A percentile compares a stretch with the other conserved stretches of the same genome.
Conservation (phyloP, 1,140 invertebrate species). For the Choristoneura fumiferana region DNA sequence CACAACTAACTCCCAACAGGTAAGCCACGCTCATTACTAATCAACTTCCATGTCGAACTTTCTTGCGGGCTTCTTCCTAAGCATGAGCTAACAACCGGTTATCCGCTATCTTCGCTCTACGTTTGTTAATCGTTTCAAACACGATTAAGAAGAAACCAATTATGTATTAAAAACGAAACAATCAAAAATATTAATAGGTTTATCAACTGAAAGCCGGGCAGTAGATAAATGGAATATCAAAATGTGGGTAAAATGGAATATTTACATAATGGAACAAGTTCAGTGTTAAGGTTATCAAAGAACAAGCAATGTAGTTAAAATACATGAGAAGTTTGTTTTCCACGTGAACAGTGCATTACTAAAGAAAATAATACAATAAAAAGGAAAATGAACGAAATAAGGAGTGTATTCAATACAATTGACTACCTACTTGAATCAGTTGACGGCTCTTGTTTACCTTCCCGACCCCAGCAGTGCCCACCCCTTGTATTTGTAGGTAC, state of each 20-base stretch:
- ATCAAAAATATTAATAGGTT: too few relatives aligned
- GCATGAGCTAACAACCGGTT: not conserved
- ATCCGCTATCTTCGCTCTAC: too few relatives aligned
- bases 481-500: constrained; percentile 49
- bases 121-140: too few relatives aligned
- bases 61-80: not conserved
- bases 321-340: constrained; percentile 6
- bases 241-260: too few relatives aligned
- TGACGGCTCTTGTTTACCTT: constrained; percentile 67
- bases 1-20: not conserved
- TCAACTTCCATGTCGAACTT: not conserved
- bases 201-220: too few relatives aligned
- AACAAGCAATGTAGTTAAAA: too few relatives aligned
- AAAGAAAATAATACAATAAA: constrained; percentile 25
- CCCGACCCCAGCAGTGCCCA: constrained; percentile 47
- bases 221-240: too few relatives aligned
- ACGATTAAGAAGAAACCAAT: too few relatives aligned
- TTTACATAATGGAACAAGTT: too few relatives aligned
- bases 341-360: constrained; percentile 19
- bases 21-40: constrained; percentile 4
- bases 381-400: constrained; percentile 38
- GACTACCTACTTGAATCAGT: constrained; percentile 59
- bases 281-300: too few relatives aligned
- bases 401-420: constrained; percentile 52
- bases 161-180: too few relatives aligned